Percentiles rank a stretch among this genome's conserved stretches.
Evolutionary conservation across 92 coral and sea anemone genomes (phyloP).

Genomic region (Epizoanthus scotinus): DNA sequence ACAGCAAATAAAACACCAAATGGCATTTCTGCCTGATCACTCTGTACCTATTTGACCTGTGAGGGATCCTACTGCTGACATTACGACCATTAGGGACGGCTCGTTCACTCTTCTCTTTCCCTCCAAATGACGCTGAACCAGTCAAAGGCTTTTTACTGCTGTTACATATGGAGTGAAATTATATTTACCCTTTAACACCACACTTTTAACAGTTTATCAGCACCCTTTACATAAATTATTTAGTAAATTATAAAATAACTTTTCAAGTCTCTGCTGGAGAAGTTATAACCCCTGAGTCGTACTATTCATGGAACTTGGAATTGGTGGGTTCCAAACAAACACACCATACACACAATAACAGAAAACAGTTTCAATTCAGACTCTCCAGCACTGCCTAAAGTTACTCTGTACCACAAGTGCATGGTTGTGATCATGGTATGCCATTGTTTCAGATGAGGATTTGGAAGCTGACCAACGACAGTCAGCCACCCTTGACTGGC

Average conservation of each 20-base stretch:
- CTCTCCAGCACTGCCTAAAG: no score
- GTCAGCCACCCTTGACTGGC: no score
- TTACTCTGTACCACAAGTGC: no score
- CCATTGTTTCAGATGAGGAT: no score
- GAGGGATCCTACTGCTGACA: constrained; percentile 17
- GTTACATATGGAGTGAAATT: constrained; percentile 13
- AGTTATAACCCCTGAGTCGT: background rate
- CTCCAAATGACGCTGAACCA: constrained; percentile 38
- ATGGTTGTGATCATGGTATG: no score
- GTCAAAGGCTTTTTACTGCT: constrained; percentile 40
- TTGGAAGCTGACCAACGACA: no score
- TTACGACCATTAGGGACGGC: constrained; percentile 34
- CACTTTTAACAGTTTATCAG: background rate
- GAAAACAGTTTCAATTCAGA: no score
- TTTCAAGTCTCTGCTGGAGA: background rate
- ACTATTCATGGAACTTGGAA: no score
- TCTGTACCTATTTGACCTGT: constrained; percentile 36
- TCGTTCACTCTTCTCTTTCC: constrained; percentile 40
- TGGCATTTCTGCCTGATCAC: constrained; percentile 7
- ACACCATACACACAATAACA: no score
- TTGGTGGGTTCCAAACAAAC: no score
- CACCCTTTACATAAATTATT: background rate
- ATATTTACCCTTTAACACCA: constrained; percentile 15
- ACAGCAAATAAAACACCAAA: constrained; percentile 24
- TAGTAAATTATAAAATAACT: background rate